Evolutionary conservation across 2,797 vertebrate genomes (phyloP).

Genomic region (Numenius phaeopus): DNA sequence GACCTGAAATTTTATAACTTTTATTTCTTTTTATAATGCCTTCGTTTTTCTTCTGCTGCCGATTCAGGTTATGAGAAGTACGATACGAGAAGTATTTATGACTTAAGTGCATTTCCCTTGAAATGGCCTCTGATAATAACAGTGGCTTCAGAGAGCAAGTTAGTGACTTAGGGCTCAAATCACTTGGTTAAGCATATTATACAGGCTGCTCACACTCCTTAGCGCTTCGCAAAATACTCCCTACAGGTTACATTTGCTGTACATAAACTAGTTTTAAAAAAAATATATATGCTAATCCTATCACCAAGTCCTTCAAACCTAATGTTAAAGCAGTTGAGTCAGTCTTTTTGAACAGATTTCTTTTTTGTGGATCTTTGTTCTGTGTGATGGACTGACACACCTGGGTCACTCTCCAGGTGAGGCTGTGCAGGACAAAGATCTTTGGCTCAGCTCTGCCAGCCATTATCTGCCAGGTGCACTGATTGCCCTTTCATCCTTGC

Average conservation of each 20-base stretch:
- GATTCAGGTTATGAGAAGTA: neutral
- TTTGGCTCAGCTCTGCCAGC: neutral
- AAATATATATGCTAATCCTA: neutral
- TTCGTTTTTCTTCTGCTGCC: neutral
- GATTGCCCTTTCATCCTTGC: neutral
- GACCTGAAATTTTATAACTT: neutral
- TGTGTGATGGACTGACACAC: neutral
- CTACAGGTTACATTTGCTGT: neutral
- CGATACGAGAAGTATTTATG: neutral
- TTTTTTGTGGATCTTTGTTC: neutral
- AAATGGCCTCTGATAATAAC: neutral
- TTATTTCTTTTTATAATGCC: neutral
- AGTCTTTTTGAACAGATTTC: neutral
- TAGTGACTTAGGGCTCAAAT: neutral
- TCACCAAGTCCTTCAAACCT: neutral
- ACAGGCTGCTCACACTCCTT: neutral
- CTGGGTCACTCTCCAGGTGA: neutral
- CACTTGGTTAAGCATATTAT: neutral
- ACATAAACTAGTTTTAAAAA: neutral
- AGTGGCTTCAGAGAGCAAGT: neutral
- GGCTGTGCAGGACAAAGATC: neutral
- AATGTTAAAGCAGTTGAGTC: neutral
- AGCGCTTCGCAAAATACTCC: neutral
- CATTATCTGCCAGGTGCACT: neutral
- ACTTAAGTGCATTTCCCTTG: neutral